These are phyloP conservation scores for Entomyzon cyanotis DNA, from an alignment of 2,113 vertebrate species.

Conservation along the genomic window DNA sequence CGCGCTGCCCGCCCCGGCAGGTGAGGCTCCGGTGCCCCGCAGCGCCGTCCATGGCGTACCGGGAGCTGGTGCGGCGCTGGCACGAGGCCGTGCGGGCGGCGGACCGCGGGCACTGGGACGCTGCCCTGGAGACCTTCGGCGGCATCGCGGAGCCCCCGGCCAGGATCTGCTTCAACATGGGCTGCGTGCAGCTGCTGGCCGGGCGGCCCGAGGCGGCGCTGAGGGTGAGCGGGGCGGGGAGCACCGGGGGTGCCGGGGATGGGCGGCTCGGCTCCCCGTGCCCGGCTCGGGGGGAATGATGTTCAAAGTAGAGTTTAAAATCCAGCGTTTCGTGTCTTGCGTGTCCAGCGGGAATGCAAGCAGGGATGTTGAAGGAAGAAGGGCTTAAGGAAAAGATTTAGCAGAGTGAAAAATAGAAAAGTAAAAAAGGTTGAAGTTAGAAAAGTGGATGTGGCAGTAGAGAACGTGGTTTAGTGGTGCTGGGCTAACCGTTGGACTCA, in stretches of 20 bases:
- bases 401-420: background rate
- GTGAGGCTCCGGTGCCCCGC: background rate
- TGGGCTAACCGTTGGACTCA: background rate
- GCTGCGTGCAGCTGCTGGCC: conserved; percentile 79
- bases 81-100: conserved; percentile 75
- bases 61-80: conserved; percentile 83
- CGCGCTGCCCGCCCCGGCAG: background rate
- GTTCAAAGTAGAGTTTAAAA: rapidly evolving
- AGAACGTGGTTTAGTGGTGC: background rate
- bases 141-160: conserved; percentile 76
- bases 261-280: rapidly evolving
- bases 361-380: background rate
- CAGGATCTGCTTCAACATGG: conserved; percentile 80
- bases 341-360: rapidly evolving
- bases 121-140: conserved; percentile 73
- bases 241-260: rapidly evolving
- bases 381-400: background rate
- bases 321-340: rapidly evolving
- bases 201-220: conserved; percentile 76
- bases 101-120: conserved; percentile 77
- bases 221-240: conserved; percentile 61
- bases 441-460: background rate
- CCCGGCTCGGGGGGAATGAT: rapidly evolving
- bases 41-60: conserved; percentile 78
- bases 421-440: background rate